Conservation (phyloP, 2,797 vertebrate genomes). For the Rhinophrynus dorsalis region DNA sequence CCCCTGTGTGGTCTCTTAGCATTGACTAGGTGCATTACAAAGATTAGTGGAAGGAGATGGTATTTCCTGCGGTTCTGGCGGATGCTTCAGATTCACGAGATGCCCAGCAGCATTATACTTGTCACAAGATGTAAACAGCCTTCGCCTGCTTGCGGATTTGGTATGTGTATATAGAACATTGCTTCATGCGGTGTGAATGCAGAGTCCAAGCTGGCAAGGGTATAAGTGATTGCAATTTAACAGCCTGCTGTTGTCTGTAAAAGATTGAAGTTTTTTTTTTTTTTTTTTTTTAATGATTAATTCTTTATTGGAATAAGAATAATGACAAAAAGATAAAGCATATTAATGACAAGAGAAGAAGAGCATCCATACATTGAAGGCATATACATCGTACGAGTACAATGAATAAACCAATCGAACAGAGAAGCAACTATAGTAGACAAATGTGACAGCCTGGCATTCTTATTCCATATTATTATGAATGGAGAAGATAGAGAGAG, state of each 20-base stretch:
- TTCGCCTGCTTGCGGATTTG: background rate
- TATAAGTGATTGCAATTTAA: background rate
- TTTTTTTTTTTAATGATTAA: too few species aligned
- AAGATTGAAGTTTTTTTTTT: too few species aligned
- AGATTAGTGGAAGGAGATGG: conserved; percentile 45
- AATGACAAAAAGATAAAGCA: too few species aligned
- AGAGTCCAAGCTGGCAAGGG: background rate
- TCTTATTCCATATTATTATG: too few species aligned
- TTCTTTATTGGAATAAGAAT: too few species aligned
- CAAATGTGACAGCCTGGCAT: too few species aligned
- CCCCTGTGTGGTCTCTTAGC: conserved; percentile 59
- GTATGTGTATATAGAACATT: background rate
- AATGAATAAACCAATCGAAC: too few species aligned
- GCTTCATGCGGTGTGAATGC: conserved; percentile 23
- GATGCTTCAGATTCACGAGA: conserved; percentile 52
- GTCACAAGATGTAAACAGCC: conserved; percentile 27
- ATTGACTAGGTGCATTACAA: conserved; percentile 29
- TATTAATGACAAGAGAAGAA: too few species aligned
- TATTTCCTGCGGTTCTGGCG: conserved; percentile 52
- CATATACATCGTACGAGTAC: too few species aligned
- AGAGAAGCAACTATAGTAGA: too few species aligned
- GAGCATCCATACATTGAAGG: too few species aligned
- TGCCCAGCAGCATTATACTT: conserved; percentile 27
- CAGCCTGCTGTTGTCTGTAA: background rate
- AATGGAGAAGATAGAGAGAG: too few species aligned